Evolutionary conservation across 2,113 vertebrate genomes (phyloP).

Genomic region (Leptocoma aspasia): DNA sequence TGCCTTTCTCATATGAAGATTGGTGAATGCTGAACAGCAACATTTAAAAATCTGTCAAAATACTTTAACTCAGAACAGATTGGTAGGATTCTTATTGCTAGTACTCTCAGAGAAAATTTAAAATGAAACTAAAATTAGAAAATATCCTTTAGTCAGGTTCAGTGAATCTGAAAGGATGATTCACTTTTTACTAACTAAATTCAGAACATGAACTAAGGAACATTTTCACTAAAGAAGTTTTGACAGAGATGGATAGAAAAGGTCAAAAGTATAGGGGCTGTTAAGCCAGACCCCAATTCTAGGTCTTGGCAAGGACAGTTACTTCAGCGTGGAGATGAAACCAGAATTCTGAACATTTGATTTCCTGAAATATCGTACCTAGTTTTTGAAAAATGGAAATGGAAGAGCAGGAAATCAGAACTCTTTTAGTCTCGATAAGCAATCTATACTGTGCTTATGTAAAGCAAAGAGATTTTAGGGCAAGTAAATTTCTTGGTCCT

Average conservation of each 20-base stretch:
- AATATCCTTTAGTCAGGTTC: background rate
- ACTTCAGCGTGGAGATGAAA: background rate
- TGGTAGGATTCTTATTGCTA: background rate
- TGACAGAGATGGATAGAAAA: background rate
- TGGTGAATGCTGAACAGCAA: background rate
- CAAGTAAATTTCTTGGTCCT: background rate
- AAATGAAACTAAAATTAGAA: background rate
- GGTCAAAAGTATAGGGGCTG: background rate
- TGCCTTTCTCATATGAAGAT: background rate
- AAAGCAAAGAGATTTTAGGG: background rate
- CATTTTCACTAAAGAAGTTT: background rate
- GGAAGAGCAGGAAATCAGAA: background rate
- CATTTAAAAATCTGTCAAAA: background rate
- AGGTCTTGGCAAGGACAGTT: background rate
- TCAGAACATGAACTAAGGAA: background rate
- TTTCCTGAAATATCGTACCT: background rate
- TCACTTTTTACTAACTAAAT: background rate
- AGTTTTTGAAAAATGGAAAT: background rate
- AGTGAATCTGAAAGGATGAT: background rate
- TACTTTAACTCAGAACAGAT: background rate
- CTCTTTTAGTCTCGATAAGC: background rate
- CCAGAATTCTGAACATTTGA: background rate
- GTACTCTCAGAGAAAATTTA: background rate
- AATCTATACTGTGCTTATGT: fast-evolving
- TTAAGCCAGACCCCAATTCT: background rate